Conservation (phyloP, 2,797 vertebrate species). For the Cryptoprocta ferox region DNA sequence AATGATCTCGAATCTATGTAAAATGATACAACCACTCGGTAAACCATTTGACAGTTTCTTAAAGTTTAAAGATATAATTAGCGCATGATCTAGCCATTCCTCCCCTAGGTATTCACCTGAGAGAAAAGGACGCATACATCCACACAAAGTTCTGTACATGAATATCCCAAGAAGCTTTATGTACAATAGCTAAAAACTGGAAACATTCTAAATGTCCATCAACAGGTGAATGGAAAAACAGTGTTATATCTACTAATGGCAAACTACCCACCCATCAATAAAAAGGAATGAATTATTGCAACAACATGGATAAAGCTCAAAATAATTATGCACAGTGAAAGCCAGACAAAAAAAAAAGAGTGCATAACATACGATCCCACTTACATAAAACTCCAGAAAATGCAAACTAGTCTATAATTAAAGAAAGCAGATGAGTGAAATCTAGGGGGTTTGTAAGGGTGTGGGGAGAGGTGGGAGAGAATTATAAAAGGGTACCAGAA, state of each 20-base stretch:
- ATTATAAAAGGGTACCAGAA: background rate
- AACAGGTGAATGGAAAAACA: background rate
- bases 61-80: background rate
- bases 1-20: background rate
- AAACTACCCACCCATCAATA: background rate
- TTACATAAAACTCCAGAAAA: slow-evolving; percentile 9
- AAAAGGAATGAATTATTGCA: background rate
- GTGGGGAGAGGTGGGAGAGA: background rate
- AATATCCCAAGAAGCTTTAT: background rate
- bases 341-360: background rate
- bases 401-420: background rate
- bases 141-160: background rate
- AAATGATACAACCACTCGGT: background rate
- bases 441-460: too few relatives aligned
- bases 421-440: background rate
- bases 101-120: background rate
- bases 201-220: background rate
- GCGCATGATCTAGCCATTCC: background rate
- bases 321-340: background rate
- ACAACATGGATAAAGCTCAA: background rate
- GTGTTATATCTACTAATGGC: background rate
- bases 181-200: background rate
- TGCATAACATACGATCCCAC: background rate
- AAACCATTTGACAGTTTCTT: background rate
- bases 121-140: background rate